Conservation (phyloP, 2,797 vertebrate species). For the Eutrigla gurnardus region DNA sequence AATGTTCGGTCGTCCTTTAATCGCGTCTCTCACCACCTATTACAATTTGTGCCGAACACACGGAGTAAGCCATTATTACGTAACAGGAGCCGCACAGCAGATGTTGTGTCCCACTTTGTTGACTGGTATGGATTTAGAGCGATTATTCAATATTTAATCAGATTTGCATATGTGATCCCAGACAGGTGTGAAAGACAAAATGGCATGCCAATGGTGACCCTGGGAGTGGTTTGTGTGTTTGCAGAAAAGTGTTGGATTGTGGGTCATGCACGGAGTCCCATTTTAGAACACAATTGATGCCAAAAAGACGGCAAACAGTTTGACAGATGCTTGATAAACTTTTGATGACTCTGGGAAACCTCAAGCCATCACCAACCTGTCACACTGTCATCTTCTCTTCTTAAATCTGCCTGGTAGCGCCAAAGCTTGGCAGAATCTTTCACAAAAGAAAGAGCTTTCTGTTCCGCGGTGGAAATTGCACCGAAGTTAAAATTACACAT, state of each 20-base stretch:
- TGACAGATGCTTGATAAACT: conserved; percentile 36
- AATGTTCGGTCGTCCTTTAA: conserved; percentile 33
- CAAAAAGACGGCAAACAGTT: conserved; percentile 16
- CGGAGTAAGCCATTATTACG: conserved; percentile 62
- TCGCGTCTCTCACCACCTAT: conserved; percentile 20
- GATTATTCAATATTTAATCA: conserved; percentile 74
- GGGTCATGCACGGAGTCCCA: neutral
- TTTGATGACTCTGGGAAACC: conserved; percentile 40
- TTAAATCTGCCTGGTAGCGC: conserved; percentile 27
- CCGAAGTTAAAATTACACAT: neutral
- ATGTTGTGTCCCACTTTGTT: conserved; percentile 72
- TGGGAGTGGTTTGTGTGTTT: conserved; percentile 1
- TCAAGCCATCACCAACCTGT: conserved; percentile 19
- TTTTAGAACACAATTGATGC: conserved; percentile 1
- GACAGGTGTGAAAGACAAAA: conserved; percentile 57
- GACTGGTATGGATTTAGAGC: conserved; percentile 63
- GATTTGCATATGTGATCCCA: conserved; percentile 62
- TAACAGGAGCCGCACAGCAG: conserved; percentile 66
- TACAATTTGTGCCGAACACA: conserved; percentile 43
- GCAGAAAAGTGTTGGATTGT: neutral
- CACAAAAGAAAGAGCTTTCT: neutral
- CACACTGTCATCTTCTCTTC: conserved; percentile 8
- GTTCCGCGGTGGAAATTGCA: neutral
- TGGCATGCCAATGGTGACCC: conserved; percentile 27
- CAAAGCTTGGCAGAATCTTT: conserved; percentile 6